Evolutionary conservation across 2,888 invertebrate genomes (phyloP), one percentile per base, ranked within the genome.

Genomic region (Piscicola geometra): DNA sequence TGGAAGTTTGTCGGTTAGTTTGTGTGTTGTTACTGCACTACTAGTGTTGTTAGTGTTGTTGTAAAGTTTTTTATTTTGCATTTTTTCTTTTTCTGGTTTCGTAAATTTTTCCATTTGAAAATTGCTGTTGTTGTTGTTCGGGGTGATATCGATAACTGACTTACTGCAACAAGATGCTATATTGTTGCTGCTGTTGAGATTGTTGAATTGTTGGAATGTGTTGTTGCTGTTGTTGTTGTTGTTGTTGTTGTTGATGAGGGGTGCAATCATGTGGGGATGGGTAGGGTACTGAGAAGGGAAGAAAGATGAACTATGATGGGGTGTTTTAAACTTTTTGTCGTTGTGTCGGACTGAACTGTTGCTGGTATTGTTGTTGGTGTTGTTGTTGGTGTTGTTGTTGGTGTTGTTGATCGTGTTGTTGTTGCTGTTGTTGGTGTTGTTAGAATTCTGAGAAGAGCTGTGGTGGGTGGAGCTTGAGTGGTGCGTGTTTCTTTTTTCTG

Each of bases 191-290:
- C 35, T 64, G 18, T 73, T 41, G 32, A 52, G 30, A 50, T 50
- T 60, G 35, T 35, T 60, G 36, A 30, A 18, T 3, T 18, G 25
- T 25, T 25, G 60, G n/a, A 56, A 56, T 25, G n/a, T 21, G 21
- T 56, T n/a, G n/a, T 56, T 56, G 25, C n/a, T 56, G 73, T 33
- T 64, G 73, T 33, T 64, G 36, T 41, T 41, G 41, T 41, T 41
- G 41, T 33, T 68, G 18, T n/a, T 28, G n/a, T 36, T 32, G 73
- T 33, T 64, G 33, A 73, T 73, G 36, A 73, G 73, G 12, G 73
- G 73, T 21, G 35, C 41, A 52, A 73, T 64, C 33, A 73, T 33
- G 36, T 73, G 73, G 25, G 60, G 73, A n/a, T 71, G 71, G 1
- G n/a, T 15, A 15, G 36, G 72, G 33, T 72, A 50, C 30, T 73